Evolutionary conservation across 2,113 vertebrate species (phyloP), one percentile per base, ranked within the genome.

Genomic region (Lutjanus erythropterus): DNA sequence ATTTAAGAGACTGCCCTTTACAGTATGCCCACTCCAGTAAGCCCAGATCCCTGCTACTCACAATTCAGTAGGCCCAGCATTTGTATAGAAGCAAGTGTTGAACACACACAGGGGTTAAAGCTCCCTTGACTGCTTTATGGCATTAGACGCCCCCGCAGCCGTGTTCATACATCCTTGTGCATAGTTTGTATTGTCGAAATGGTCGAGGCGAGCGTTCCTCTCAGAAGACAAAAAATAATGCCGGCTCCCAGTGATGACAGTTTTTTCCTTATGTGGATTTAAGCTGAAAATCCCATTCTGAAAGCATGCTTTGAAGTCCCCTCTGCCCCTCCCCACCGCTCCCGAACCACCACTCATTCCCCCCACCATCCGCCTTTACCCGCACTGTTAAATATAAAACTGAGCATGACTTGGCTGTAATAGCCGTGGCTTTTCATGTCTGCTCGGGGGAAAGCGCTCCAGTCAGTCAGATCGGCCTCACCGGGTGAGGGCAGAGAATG

Each of bases 291-390:
- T 92, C 92, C 92, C 85, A 83, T 90, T 90, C 82, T 88, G 86
- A 85, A 92, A 88, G 86, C 87, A 86, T 85, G 85, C 93, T 95
- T 94, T 94, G 93, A 95, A 88, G 94, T 93, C 71, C 62, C 37
- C n/a, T 71, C 80, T 75, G 79, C 86, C 62, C 68, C 88, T 81
- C 82, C 83, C 85, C 58, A 37, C 59, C 64, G 69, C 76, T 64
- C 52, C 65, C 49, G 18, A 75, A 74, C 75, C 56, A 62, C 39
- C 78, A 74, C 81, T 60, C 71, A 50, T 52, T 41, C 46, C 78
- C 83, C 50, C 75, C 71, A 53, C 80, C 72, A 41, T 71, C 70
- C 83, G 78, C 79, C 83, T 87, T 88, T 84, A 81, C 91, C 90
- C 39, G 80, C 83, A 88, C 86, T 86, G 91, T 91, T 94, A 92